A percentile compares a stretch with the other conserved stretches of the same genome.
Evolutionary conservation across 2,113 vertebrate species (phyloP).

Genomic region (Lota lota): DNA sequence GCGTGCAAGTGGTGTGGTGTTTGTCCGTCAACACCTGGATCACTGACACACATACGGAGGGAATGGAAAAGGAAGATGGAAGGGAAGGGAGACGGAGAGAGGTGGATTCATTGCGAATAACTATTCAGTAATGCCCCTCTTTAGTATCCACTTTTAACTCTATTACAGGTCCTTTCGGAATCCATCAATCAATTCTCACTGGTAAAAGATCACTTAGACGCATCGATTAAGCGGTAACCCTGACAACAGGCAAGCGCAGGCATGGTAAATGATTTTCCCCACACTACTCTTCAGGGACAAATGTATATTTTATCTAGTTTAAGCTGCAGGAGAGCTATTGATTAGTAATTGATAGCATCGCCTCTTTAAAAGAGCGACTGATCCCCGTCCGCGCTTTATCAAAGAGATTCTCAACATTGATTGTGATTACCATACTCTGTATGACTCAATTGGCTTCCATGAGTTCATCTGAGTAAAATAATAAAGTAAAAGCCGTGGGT

Average conservation of each 20-base stretch:
- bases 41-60: too few species aligned
- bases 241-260: slow-evolving; percentile 47
- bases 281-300: slow-evolving; percentile 32
- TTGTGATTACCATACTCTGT: slow-evolving; percentile 43
- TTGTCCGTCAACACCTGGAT: too few species aligned
- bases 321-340: slow-evolving; percentile 60
- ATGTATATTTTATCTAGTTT: slow-evolving; percentile 59
- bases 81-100: too few species aligned
- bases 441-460: slow-evolving; percentile 33
- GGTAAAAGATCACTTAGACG: slow-evolving; percentile 55
- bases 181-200: slow-evolving; percentile 27
- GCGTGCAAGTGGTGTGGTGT: too few species aligned
- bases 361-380: slow-evolving; percentile 47
- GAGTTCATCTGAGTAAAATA: slow-evolving; percentile 8
- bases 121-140: slow-evolving; percentile 18
- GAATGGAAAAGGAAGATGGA: not conserved
- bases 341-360: slow-evolving; percentile 61
- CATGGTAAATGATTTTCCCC: slow-evolving; percentile 51
- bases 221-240: slow-evolving; percentile 57
- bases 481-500: too few species aligned
- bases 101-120: slow-evolving; percentile 1
- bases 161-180: slow-evolving; percentile 45
- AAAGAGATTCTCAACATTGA: slow-evolving; percentile 36
- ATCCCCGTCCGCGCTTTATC: slow-evolving; percentile 28
- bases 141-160: slow-evolving; percentile 37